Conservation (phyloP, 2,797 vertebrate species). For the Hipposideros larvatus region DNA sequence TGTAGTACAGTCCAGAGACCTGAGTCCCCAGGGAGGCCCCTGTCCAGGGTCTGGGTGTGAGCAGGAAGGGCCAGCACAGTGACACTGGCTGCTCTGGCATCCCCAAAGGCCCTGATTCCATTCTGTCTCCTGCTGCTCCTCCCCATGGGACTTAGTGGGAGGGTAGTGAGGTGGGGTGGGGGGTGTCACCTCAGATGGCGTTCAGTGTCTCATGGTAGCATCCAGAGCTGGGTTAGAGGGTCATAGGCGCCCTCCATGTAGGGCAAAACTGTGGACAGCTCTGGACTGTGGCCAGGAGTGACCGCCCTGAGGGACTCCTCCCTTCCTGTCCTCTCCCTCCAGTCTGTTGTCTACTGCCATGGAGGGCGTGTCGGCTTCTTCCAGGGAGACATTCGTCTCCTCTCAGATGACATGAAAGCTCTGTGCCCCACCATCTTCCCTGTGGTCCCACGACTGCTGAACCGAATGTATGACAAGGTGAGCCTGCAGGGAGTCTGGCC, state of each 20-base stretch:
- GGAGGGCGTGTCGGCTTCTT: slow-evolving; percentile 98
- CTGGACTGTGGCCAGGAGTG: neutral
- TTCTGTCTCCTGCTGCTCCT: neutral
- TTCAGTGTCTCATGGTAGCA: neutral
- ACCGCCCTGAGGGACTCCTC: neutral
- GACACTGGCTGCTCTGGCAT: neutral
- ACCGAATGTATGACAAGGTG: slow-evolving; percentile 99
- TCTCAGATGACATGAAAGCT: slow-evolving; percentile 98
- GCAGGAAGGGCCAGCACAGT: neutral
- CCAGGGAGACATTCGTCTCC: slow-evolving; percentile 97
- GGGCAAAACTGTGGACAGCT: neutral
- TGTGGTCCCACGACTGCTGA: slow-evolving; percentile 96
- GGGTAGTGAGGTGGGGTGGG: neutral
- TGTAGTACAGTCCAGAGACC: neutral
- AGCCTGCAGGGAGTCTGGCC: slow-evolving; percentile 20
- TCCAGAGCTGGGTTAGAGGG: neutral
- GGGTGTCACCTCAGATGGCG: neutral
- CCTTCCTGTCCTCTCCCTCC: slow-evolving; percentile 35
- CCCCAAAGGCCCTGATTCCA: neutral
- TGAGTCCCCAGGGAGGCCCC: neutral
- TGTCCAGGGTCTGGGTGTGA: neutral
- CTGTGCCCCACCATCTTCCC: slow-evolving; percentile 97
- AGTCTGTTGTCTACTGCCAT: slow-evolving; percentile 98
- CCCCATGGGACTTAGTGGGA: neutral
- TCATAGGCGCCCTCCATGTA: neutral